Evolutionary conservation across 30 jellyfish, hydroid and myxozoan genomes (phyloP).

Genomic region (Chrysaora quinquecirrha): DNA sequence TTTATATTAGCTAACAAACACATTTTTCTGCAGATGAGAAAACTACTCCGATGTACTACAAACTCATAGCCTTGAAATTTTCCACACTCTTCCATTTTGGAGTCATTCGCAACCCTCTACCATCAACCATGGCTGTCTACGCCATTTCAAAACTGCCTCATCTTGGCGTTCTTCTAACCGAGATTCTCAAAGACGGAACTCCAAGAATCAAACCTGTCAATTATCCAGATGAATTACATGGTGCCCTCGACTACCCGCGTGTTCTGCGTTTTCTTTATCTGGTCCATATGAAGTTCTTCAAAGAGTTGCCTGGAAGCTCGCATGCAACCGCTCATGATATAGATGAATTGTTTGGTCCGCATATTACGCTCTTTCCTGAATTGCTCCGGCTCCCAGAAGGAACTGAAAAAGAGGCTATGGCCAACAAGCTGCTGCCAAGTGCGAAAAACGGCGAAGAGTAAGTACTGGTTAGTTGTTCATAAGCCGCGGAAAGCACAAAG

Average conservation of each 20-base stretch:
- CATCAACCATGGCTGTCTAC: slow-evolving; percentile 58
- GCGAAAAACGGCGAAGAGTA: background rate
- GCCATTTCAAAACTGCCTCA: slow-evolving; percentile 45
- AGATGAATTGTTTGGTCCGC: slow-evolving; percentile 69
- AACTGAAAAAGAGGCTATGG: background rate
- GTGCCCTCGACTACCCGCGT: slow-evolving; percentile 50
- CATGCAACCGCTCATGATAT: slow-evolving; percentile 44
- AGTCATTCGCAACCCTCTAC: slow-evolving; percentile 44
- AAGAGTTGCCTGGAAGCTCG: slow-evolving; percentile 35
- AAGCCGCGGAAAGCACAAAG: too few species aligned
- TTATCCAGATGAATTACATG: slow-evolving; percentile 41
- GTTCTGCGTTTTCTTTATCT: slow-evolving; percentile 67
- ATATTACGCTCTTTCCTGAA: slow-evolving; percentile 54
- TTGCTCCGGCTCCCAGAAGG: slow-evolving; percentile 35
- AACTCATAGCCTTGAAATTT: slow-evolving; percentile 50
- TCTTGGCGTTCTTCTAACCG: slow-evolving; percentile 55
- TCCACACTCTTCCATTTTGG: slow-evolving; percentile 64
- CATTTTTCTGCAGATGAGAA: slow-evolving; percentile 30
- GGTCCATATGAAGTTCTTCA: slow-evolving; percentile 64
- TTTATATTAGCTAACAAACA: too few species aligned
- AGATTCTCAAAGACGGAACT: slow-evolving; percentile 44
- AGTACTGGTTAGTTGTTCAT: too few species aligned
- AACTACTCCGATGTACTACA: slow-evolving; percentile 45
- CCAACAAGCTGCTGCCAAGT: background rate
- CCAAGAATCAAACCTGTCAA: slow-evolving; percentile 61